These are phyloP conservation scores for Lepus americanus DNA, from an alignment of 2,113 vertebrate species.

Conservation along the genomic window DNA sequence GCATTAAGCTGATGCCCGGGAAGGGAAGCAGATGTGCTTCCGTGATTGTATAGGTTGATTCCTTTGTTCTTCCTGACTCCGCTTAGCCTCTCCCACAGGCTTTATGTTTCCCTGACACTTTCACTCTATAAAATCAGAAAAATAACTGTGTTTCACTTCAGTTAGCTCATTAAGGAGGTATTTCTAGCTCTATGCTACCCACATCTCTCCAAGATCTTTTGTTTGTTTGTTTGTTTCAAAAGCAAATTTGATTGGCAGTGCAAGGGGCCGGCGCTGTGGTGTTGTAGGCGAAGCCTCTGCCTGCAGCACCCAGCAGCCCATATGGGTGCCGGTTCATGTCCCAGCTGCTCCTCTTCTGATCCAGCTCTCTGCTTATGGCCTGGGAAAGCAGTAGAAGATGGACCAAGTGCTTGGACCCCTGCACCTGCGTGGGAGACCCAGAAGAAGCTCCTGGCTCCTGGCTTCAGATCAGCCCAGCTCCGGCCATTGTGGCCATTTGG, in stretches of 20 bases:
- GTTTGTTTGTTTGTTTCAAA: background rate
- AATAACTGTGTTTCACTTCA: background rate
- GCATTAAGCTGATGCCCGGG: background rate
- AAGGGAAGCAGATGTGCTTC: background rate
- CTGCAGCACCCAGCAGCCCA: too few relatives aligned
- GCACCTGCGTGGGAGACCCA: too few relatives aligned
- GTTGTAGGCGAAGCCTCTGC: too few relatives aligned
- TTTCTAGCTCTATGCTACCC: background rate
- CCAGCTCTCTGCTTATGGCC: too few relatives aligned
- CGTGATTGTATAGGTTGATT: background rate
- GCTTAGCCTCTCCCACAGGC: background rate
- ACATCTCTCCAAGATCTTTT: background rate
- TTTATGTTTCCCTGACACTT: background rate
- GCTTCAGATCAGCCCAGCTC: too few relatives aligned
- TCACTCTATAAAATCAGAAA: background rate
- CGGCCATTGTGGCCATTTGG: too few relatives aligned
- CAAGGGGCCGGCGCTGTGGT: too few relatives aligned
- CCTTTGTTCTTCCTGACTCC: background rate
- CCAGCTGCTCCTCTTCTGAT: too few relatives aligned
- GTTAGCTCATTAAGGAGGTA: background rate
- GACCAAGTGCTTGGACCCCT: too few relatives aligned
- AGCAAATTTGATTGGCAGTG: background rate
- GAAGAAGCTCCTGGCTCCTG: too few relatives aligned
- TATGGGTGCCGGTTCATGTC: too few relatives aligned
- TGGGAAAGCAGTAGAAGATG: too few relatives aligned